Evolutionary conservation across 2,797 vertebrate species (phyloP).

Genomic region (Spheniscus humboldti): DNA sequence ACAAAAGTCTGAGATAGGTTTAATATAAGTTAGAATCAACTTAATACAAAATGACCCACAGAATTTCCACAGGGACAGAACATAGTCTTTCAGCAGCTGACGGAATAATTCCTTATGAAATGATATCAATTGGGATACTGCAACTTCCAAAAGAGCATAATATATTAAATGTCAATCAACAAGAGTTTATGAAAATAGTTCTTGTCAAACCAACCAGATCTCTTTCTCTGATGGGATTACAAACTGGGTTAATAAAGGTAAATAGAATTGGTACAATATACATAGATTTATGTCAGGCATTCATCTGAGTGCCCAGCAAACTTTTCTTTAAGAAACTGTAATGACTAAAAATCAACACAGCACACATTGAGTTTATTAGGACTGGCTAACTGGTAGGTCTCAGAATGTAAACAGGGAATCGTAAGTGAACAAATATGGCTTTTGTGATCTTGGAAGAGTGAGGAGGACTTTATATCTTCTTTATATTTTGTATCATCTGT

Average conservation of each 20-base stretch:
- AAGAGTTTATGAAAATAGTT: constrained; percentile 42
- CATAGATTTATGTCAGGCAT: neutral
- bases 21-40: constrained; percentile 19
- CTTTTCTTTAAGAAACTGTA: neutral
- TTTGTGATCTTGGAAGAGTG: neutral
- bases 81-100: neutral
- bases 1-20: constrained; percentile 11
- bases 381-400: neutral
- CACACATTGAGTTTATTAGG: constrained; percentile 42
- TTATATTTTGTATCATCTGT: neutral
- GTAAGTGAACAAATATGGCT: neutral
- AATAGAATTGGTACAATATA: neutral
- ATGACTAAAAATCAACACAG: constrained; percentile 14
- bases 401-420: constrained; percentile 11
- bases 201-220: constrained; percentile 48
- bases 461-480: neutral
- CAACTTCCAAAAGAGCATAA: constrained; percentile 4
- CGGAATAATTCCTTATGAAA: constrained; percentile 44
- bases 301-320: neutral
- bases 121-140: neutral
- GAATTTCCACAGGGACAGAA: constrained; percentile 39
- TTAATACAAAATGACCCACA: constrained; percentile 40
- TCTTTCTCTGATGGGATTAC: constrained; percentile 50
- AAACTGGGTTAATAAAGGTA: constrained; percentile 31
- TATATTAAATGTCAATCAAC: constrained; percentile 49